Base-by-base conservation (phyloP, 2,888 invertebrate species). In the Eupithecia inturbata region DNA sequence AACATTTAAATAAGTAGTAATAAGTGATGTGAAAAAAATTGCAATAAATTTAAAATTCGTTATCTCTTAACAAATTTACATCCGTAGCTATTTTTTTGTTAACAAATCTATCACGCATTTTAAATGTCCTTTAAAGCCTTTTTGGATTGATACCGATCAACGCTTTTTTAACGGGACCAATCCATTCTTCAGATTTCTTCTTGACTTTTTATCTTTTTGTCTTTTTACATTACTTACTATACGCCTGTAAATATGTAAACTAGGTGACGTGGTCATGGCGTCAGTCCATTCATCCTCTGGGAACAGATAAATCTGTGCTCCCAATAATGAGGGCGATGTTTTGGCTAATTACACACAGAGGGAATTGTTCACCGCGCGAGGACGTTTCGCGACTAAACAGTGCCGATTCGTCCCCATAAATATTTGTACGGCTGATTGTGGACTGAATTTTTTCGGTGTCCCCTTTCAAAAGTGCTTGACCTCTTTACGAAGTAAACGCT, bases 321-420 rank as follows among this genome's bases (percentile, higher is more conserved):
- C 53, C 68, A 49, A 67, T 74, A 74, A 71, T 72, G 68, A 68
- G 45, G 33, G 45, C 26, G 26, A 67, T 70, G 70, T 49, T 72
- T 75, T 70, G 70, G 53, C 70, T 75, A 75, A 72, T 75, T 72
- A 69, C 57, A 60, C 70, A n/a, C 68, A 68, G 68, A 31, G 68
- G 66, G 57, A 71, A 33, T 39, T 41, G 22, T 28, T 41, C 66
- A 33, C 6, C 28, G 31, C 36, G 70, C 12, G 39, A 26, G 53
- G 19, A 60, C 33, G 53, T 53, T 72, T 72, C 31, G 22, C 49
- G 62, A 41, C 62, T 60, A 69, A 69, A 74, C 68, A 60, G 36
- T 60, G 28, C 60, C 66, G 57, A 69, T 64, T 71, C 33, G 64
- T 63, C 67, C 67, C 68, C 22, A 49, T 63, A 71, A 71, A 66